Evolutionary conservation across 2,113 vertebrate species (phyloP).

Genomic region (Hiodon tergisus): DNA sequence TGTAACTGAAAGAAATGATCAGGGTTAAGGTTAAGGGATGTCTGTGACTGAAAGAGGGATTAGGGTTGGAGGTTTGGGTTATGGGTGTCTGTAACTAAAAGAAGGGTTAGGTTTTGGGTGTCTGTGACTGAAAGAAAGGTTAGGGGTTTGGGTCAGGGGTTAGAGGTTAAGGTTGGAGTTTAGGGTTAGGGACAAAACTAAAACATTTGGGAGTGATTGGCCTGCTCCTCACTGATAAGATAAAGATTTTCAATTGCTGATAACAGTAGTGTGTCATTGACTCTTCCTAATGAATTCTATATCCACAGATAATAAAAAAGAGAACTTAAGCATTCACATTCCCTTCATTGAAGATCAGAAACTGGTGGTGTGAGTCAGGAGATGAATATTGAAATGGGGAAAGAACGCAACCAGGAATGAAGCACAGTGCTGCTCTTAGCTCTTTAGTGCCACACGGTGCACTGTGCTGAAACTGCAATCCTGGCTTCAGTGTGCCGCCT

Average conservation of each 20-base stretch:
- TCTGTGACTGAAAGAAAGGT: background rate
- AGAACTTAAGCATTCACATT: too few species aligned
- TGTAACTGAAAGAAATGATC: too few species aligned
- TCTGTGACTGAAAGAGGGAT: background rate
- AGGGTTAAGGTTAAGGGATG: background rate
- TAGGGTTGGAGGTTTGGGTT: too few species aligned
- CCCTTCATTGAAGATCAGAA: too few species aligned
- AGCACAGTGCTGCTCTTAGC: background rate
- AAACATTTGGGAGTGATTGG: too few species aligned
- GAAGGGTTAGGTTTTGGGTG: background rate
- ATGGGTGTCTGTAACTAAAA: background rate
- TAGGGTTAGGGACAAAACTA: too few species aligned
- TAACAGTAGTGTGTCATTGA: background rate
- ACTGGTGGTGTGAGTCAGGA: too few species aligned
- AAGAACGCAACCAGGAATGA: background rate
- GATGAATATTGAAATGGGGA: background rate
- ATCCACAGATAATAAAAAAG: background rate
- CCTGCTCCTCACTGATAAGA: background rate
- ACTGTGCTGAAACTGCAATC: conserved; percentile 9
- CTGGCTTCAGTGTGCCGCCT: background rate
- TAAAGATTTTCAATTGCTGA: background rate
- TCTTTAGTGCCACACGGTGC: conserved; percentile 17
- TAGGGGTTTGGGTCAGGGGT: too few species aligned
- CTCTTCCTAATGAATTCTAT: background rate
- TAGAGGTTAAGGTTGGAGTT: too few species aligned